Evolutionary conservation across 1,140 invertebrate genomes (phyloP).

Genomic region (Geopemphigus sp.): DNA sequence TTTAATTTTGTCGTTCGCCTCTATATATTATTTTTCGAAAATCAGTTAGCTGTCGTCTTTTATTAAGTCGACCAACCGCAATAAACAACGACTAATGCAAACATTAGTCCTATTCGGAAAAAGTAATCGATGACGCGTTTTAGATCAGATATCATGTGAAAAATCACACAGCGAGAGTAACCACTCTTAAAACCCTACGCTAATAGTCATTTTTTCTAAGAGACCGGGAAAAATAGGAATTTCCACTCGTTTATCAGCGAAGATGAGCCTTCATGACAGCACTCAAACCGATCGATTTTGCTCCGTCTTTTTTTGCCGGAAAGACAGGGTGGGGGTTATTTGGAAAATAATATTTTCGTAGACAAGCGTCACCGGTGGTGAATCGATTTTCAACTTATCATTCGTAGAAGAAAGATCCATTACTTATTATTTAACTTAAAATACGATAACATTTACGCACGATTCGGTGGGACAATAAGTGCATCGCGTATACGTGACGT

Average conservation of each 20-base stretch:
- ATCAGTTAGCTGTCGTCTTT: neutral
- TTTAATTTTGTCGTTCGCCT: no score
- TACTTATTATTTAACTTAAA: neutral
- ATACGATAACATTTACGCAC: neutral
- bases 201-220: conserved; percentile 24
- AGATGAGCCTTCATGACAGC: conserved; percentile 46
- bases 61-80: neutral
- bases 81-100: neutral
- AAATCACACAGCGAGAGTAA: conserved; percentile 20
- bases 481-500: neutral
- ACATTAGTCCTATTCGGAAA: neutral
- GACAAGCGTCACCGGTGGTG: neutral
- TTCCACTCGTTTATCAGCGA: conserved; percentile 41
- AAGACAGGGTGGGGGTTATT: no score
- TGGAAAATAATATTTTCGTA: conserved; percentile 24
- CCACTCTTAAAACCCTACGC: conserved; percentile 14
- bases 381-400: conserved; percentile 43
- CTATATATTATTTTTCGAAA: neutral
- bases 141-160: conserved; percentile 31
- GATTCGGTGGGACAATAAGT: neutral
- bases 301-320: neutral
- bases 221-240: conserved; percentile 6
- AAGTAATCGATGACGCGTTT: conserved; percentile 12
- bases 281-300: conserved; percentile 24
- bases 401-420: neutral